A percentile compares a stretch with the other conserved stretches of the same genome.
phyloP scores from a whole-genome alignment of 2,888 invertebrate genomes.

The Cybosia mesomella region DNA sequence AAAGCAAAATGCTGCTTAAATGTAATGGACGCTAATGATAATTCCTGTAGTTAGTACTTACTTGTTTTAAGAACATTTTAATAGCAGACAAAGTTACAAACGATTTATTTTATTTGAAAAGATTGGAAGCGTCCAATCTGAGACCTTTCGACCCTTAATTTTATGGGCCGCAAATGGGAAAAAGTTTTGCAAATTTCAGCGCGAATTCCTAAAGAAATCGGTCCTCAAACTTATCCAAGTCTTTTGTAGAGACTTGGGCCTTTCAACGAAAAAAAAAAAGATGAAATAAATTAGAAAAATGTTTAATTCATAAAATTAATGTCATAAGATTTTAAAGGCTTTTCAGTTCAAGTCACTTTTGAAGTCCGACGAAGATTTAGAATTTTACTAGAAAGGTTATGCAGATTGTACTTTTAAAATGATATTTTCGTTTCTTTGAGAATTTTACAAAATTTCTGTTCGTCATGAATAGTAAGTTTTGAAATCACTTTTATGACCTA shows the following conservation, averaged over 20 bases:
- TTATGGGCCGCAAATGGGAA: conserved; percentile 39
- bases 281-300: conserved; percentile 58
- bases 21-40: background rate
- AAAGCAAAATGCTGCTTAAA: background rate
- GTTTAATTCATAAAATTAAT: conserved; percentile 65
- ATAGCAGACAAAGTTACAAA: conserved; percentile 20
- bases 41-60: background rate
- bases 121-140: conserved; percentile 34
- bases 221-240: conserved; percentile 26
- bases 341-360: conserved; percentile 55
- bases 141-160: conserved; percentile 28
- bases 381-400: conserved; percentile 41
- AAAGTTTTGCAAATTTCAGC: conserved; percentile 38
- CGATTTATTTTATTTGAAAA: conserved; percentile 33
- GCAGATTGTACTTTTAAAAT: conserved; percentile 11
- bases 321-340: conserved; percentile 54
- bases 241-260: conserved; percentile 23
- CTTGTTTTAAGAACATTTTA: conserved; percentile 16
- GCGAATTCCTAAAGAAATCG: conserved; percentile 37
- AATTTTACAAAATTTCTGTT: background rate
- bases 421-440: conserved; percentile 6
- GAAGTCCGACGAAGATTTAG: conserved; percentile 37
- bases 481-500: background rate
- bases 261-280: conserved; percentile 30
- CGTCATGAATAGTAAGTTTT: background rate